Evolutionary conservation across 2,113 vertebrate species (phyloP).

Genomic region (Dendrocopos noguchii): DNA sequence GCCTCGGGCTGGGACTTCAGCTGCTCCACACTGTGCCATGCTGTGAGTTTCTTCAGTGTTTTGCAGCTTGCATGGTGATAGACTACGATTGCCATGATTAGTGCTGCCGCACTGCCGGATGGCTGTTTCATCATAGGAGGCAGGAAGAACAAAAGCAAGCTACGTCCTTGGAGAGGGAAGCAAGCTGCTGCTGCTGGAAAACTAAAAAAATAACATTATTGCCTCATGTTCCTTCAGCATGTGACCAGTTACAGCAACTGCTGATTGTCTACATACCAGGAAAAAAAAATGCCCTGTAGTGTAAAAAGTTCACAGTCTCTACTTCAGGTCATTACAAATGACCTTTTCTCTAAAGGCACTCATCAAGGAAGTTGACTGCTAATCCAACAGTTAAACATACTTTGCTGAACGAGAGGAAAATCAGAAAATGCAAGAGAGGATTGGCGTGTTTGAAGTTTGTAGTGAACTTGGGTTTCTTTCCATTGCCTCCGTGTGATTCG

Average conservation of each 20-base stretch:
- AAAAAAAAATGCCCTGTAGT: conserved; percentile 23
- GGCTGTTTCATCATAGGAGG: background rate
- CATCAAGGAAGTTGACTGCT: background rate
- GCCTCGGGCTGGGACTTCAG: background rate
- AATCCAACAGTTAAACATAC: background rate
- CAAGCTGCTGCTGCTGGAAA: conserved; percentile 26
- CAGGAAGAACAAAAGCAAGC: conserved; percentile 28
- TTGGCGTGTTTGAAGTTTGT: background rate
- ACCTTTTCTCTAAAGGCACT: conserved; percentile 30
- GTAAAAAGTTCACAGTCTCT: conserved; percentile 39
- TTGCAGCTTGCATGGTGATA: accelerated
- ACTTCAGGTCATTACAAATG: conserved; percentile 37
- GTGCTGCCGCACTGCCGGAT: background rate
- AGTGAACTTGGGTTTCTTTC: background rate
- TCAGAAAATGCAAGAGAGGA: background rate
- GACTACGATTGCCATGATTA: accelerated
- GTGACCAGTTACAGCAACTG: conserved; percentile 58
- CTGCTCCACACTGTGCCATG: background rate
- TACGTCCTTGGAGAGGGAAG: background rate
- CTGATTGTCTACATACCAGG: conserved; percentile 57
- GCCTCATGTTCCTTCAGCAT: conserved; percentile 55
- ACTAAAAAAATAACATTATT: conserved; percentile 20
- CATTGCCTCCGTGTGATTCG: background rate
- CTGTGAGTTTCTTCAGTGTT: background rate
- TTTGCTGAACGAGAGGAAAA: conserved; percentile 32